Percentiles rank a stretch among this genome's conserved stretches.
Evolutionary conservation across 2,888 invertebrate genomes (phyloP).

Genomic region (Leucoptera coffeella): DNA sequence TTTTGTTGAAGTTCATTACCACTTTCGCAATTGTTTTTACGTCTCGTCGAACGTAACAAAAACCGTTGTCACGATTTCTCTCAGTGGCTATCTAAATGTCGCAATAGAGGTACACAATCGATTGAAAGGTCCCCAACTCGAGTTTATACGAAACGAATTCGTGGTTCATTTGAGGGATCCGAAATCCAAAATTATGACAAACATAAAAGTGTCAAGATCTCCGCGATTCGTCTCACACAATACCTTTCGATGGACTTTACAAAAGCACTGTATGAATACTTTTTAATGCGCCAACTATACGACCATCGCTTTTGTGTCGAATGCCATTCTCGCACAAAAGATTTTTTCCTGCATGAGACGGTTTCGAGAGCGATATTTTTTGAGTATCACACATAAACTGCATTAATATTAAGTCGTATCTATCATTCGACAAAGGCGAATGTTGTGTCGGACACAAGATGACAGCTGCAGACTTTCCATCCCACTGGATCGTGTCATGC

Average conservation of each 20-base stretch:
- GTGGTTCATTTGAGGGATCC: constrained; percentile 12
- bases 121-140: too few species aligned
- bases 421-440: constrained; percentile 27
- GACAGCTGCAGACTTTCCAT: constrained; percentile 40
- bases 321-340: constrained; percentile 4
- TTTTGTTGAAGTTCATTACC: constrained; percentile 26
- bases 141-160: constrained; percentile 10
- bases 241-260: constrained; percentile 31
- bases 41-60: too few species aligned
- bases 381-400: constrained; percentile 44
- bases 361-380: constrained; percentile 36
- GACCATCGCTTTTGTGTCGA: constrained; percentile 33
- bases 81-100: too few species aligned
- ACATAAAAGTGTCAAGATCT: constrained; percentile 39
- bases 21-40: constrained; percentile 43
- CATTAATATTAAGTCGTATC: constrained; percentile 50
- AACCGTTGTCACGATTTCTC: too few species aligned
- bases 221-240: constrained; percentile 25
- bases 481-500: constrained; percentile 24
- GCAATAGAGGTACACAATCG: too few species aligned
- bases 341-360: constrained; percentile 31
- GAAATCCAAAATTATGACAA: constrained; percentile 23
- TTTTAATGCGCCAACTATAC: constrained; percentile 52
- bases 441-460: constrained; percentile 32
- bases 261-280: constrained; percentile 50